A percentile compares a stretch with the other conserved stretches of the same genome.
phyloP scores from a whole-genome alignment of 2,888 invertebrate species.

The Lordiphosa andalusiaca region DNA sequence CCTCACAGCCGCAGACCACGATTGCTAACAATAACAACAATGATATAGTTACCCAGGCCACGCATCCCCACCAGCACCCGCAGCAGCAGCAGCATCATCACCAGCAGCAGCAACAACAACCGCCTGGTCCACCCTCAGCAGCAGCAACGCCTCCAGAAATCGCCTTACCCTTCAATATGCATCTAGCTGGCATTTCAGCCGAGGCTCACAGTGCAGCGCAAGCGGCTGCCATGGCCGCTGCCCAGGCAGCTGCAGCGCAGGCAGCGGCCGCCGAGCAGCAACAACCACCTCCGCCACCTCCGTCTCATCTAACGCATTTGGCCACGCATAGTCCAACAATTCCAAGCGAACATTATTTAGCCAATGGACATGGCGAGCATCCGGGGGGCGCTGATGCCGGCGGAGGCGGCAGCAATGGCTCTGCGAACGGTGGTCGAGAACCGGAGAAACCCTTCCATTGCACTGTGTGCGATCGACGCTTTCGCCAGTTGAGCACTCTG shows the following conservation, averaged over 20 bases:
- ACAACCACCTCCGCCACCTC: constrained; percentile 41
- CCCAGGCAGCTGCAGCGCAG: constrained; percentile 78
- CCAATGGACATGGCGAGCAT: constrained; percentile 66
- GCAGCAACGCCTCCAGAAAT: constrained; percentile 73
- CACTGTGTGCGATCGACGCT: constrained; percentile 80
- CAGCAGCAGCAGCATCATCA: constrained; percentile 54
- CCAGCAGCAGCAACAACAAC: constrained; percentile 69
- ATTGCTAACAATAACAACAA: constrained; percentile 70
- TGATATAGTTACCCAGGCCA: constrained; percentile 68
- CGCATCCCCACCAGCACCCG: constrained; percentile 58
- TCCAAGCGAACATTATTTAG: constrained; percentile 60
- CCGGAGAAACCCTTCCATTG: constrained; percentile 80
- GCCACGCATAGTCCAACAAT: constrained; percentile 74
- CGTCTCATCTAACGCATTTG: constrained; percentile 71
- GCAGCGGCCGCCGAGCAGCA: constrained; percentile 76
- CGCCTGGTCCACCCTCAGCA: constrained; percentile 60
- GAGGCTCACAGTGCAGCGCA: constrained; percentile 79
- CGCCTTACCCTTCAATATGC: constrained; percentile 78
- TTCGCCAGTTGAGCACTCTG: constrained; percentile 80
- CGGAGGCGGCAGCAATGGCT: constrained; percentile 37
- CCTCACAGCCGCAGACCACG: constrained; percentile 76
- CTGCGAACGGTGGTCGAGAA: constrained; percentile 42
- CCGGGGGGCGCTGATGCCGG: constrained; percentile 52
- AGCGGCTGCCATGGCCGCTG: constrained; percentile 79
- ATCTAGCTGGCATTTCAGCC: constrained; percentile 73